Evolutionary conservation across 2,113 vertebrate species (phyloP).

Genomic region (Dicaeum eximium): DNA sequence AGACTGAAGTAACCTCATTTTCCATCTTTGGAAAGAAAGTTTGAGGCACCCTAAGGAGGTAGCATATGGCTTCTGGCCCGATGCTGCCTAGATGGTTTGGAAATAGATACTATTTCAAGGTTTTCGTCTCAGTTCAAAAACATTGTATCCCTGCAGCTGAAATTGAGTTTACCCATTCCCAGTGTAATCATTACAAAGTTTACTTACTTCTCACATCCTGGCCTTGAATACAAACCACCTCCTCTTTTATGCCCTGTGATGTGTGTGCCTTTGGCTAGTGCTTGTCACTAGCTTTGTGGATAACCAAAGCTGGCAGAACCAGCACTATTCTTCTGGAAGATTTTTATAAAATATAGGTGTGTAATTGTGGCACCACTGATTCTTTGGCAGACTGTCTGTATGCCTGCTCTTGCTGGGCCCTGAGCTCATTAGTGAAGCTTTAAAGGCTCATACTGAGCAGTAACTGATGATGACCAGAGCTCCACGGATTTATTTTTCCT

Average conservation of each 20-base stretch:
- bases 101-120: neutral
- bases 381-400: neutral
- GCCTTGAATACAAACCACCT: neutral
- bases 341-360: neutral
- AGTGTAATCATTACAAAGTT: neutral
- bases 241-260: neutral
- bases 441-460: neutral
- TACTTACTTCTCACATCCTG: neutral
- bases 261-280: accelerated
- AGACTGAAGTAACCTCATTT: neutral
- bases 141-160: neutral
- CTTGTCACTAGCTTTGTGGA: neutral
- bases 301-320: neutral
- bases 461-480: accelerated
- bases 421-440: neutral
- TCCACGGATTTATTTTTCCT: neutral
- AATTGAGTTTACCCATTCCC: neutral
- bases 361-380: neutral
- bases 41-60: neutral
- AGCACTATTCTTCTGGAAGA: neutral
- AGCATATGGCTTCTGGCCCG: neutral
- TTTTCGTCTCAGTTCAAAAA: neutral
- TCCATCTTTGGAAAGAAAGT: too few species aligned
- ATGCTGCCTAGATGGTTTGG: neutral
- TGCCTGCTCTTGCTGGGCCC: neutral